phyloP scores from a whole-genome alignment of 2,113 vertebrate genomes.

The Salvelinus sp. region DNA sequence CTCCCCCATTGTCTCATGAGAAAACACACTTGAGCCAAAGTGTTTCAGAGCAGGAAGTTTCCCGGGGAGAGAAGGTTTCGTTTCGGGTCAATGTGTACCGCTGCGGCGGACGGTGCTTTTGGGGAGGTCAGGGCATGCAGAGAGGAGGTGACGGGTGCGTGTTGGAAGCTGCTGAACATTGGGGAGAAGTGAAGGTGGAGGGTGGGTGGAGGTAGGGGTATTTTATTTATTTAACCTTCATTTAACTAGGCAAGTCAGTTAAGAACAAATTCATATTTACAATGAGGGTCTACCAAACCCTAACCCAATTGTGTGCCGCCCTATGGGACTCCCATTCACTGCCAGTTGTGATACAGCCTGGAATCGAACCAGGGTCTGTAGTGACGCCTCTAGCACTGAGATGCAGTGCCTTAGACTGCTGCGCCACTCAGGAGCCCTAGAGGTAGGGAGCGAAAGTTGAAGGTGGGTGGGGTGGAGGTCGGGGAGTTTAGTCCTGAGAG shows the following conservation, averaged over 20 bases:
- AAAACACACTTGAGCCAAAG: slow-evolving; percentile 99
- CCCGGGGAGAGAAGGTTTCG: slow-evolving; percentile 96
- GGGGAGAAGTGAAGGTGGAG: slow-evolving; percentile 40
- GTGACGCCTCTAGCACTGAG: no score
- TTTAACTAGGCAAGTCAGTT: no score
- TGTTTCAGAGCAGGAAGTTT: slow-evolving; percentile 98
- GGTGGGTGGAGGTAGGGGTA: slow-evolving; percentile 8
- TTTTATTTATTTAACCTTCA: no score
- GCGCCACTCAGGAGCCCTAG: no score
- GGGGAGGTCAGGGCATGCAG: slow-evolving; percentile 28
- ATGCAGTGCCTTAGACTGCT: no score
- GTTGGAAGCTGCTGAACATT: slow-evolving; percentile 64
- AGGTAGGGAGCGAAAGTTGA: background rate
- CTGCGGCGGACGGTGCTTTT: slow-evolving; percentile 82
- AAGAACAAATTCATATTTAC: no score
- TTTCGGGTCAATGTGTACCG: slow-evolving; percentile 94
- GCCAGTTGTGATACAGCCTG: no score
- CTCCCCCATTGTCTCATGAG: slow-evolving; percentile 76
- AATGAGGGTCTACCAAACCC: no score
- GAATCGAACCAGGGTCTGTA: no score
- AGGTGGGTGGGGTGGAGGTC: background rate
- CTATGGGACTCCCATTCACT: no score
- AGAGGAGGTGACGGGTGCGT: slow-evolving; percentile 48
- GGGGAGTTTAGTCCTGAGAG: background rate
- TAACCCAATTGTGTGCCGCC: no score